A percentile compares a stretch with the other conserved stretches of the same genome.
Evolutionary conservation across 1,140 invertebrate species (phyloP).

Genomic region (Drosophila serrata): DNA sequence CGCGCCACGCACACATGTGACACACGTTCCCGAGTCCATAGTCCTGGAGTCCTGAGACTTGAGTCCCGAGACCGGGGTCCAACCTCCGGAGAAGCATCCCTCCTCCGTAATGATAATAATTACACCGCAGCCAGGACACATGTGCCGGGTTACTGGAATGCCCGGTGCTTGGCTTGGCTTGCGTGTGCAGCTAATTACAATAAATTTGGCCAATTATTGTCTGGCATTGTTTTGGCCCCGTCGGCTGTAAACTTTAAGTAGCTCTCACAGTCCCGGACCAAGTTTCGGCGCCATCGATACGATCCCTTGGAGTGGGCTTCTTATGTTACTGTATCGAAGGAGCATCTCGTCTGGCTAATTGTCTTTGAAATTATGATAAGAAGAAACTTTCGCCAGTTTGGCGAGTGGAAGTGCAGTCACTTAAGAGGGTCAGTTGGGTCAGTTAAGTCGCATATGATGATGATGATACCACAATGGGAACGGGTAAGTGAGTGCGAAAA

Average conservation of each 20-base stretch:
- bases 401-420: constrained; percentile 33
- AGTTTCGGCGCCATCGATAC: constrained; percentile 70
- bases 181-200: constrained; percentile 79
- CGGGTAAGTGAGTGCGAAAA: constrained; percentile 33
- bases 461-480: constrained; percentile 7
- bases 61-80: neutral
- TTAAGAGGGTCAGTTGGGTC: constrained; percentile 74
- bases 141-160: constrained; percentile 42
- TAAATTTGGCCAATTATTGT: constrained; percentile 83
- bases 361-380: constrained; percentile 83
- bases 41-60: neutral
- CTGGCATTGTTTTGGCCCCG: constrained; percentile 57
- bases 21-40: constrained; percentile 17
- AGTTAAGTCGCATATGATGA: constrained; percentile 34
- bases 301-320: neutral
- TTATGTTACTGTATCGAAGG: constrained; percentile 17
- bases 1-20: constrained; percentile 77
- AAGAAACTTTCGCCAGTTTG: constrained; percentile 63
- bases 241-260: constrained; percentile 75
- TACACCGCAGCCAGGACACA: constrained; percentile 56
- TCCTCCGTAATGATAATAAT: constrained; percentile 69
- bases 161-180: constrained; percentile 49
- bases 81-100: constrained; percentile 26
- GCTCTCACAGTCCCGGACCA: constrained; percentile 47
- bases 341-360: constrained; percentile 68